Conservation (phyloP, 1,140 invertebrate genomes). For the Drosophila bocki region DNA sequence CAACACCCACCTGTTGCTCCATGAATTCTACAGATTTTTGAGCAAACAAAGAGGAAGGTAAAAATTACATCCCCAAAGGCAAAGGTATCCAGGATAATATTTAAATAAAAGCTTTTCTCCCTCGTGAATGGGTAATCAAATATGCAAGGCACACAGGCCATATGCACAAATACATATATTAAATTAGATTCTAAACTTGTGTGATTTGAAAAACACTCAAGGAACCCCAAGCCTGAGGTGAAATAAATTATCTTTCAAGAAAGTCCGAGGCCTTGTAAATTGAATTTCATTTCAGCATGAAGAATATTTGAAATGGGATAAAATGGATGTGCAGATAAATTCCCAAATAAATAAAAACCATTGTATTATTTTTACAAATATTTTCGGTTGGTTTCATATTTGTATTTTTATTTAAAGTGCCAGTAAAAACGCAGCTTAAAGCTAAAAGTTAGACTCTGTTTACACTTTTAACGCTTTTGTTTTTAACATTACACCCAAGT, state of each 20-base stretch:
- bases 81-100: not conserved
- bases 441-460: slow-evolving; percentile 84
- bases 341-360: not conserved
- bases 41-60: not conserved
- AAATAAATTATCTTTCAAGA: slow-evolving; percentile 5
- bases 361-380: slow-evolving; percentile 68
- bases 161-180: not conserved
- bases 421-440: slow-evolving; percentile 84
- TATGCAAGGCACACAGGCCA: slow-evolving; percentile 1
- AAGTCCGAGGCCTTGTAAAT: too few species aligned
- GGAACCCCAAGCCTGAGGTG: not conserved
- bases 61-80: not conserved
- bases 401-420: slow-evolving; percentile 81
- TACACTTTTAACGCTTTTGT: slow-evolving; percentile 82
- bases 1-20: not conserved
- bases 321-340: too few species aligned
- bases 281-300: not conserved
- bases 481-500: slow-evolving; percentile 78
- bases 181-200: not conserved
- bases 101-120: slow-evolving; percentile 5
- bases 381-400: slow-evolving; percentile 60
- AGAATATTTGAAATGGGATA: not conserved
- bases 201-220: slow-evolving; percentile 1
- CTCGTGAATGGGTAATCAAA: not conserved
- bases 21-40: not conserved